A percentile compares a stretch with the other conserved stretches of the same genome.
phyloP scores from a whole-genome alignment of 2,888 invertebrate species.

The Diloba caeruleocephala region DNA sequence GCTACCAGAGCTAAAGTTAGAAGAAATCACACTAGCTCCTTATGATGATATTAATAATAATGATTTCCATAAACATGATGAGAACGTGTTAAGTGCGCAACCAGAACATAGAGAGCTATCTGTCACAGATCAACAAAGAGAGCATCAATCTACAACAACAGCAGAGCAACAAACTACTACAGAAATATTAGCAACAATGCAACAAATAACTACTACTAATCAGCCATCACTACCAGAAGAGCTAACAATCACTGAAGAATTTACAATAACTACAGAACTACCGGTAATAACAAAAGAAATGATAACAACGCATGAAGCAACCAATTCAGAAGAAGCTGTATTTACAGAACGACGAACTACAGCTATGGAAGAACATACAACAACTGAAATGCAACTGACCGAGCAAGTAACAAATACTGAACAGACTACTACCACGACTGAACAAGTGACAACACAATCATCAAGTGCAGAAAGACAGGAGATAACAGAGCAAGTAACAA shows the following conservation, averaged over 20 bases:
- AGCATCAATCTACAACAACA: not conserved
- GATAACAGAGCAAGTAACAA: conserved; percentile 2
- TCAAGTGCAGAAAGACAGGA: not conserved
- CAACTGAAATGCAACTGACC: too few species aligned
- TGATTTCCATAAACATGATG: not conserved
- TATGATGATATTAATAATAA: not conserved
- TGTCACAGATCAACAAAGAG: not conserved
- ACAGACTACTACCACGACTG: not conserved
- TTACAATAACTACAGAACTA: not conserved
- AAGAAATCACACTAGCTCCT: not conserved
- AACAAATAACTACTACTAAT: not conserved
- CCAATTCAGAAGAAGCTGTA: not conserved
- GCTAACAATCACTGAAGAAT: not conserved
- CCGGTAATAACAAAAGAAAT: not conserved
- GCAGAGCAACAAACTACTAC: not conserved
- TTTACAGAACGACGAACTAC: not conserved
- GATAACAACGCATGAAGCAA: not conserved
- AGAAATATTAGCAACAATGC: not conserved
- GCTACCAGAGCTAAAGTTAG: not conserved
- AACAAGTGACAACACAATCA: not conserved
- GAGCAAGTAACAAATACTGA: not conserved
- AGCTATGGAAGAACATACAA: not conserved
- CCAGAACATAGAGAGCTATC: not conserved
- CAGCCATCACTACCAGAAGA: too few species aligned
- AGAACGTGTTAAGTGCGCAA: not conserved